Conservation (phyloP, 1,140 invertebrate genomes). For the Rhizoglyphus robini region DNA sequence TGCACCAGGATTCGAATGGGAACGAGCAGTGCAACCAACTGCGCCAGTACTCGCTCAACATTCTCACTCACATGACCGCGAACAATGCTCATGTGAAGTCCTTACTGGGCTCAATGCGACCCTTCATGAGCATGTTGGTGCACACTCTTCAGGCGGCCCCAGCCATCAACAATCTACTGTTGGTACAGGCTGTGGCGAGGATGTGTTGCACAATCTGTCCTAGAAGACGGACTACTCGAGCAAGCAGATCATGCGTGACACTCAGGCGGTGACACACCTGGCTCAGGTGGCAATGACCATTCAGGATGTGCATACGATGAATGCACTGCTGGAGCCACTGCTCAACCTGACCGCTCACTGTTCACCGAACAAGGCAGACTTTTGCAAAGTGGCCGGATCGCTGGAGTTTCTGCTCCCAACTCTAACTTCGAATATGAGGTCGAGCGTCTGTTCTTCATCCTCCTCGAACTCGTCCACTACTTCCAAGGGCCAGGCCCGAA, state of each 20-base stretch:
- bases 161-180: slow-evolving; percentile 34
- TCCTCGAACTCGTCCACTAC: not conserved
- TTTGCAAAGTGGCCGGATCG: slow-evolving; percentile 74
- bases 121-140: slow-evolving; percentile 77
- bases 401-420: slow-evolving; percentile 75
- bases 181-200: slow-evolving; percentile 84
- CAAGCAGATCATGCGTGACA: slow-evolving; percentile 74
- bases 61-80: slow-evolving; percentile 90
- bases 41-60: slow-evolving; percentile 84
- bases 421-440: slow-evolving; percentile 57
- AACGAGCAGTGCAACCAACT: slow-evolving; percentile 68
- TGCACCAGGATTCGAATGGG: slow-evolving; percentile 57
- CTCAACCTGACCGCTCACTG: slow-evolving; percentile 94
- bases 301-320: slow-evolving; percentile 80
- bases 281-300: slow-evolving; percentile 64
- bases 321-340: slow-evolving; percentile 82
- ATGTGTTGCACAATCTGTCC: slow-evolving; percentile 84
- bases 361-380: slow-evolving; percentile 80
- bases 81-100: slow-evolving; percentile 91
- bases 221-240: slow-evolving; percentile 84
- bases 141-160: slow-evolving; percentile 51
- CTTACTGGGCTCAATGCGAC: slow-evolving; percentile 71
- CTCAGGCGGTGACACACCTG: slow-evolving; percentile 63
- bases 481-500: slow-evolving; percentile 40
- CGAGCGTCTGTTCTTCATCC: not conserved